Evolutionary conservation across 2,797 vertebrate species (phyloP), one percentile per base, ranked within the genome.

Genomic region (Astyanax mexicanus): DNA sequence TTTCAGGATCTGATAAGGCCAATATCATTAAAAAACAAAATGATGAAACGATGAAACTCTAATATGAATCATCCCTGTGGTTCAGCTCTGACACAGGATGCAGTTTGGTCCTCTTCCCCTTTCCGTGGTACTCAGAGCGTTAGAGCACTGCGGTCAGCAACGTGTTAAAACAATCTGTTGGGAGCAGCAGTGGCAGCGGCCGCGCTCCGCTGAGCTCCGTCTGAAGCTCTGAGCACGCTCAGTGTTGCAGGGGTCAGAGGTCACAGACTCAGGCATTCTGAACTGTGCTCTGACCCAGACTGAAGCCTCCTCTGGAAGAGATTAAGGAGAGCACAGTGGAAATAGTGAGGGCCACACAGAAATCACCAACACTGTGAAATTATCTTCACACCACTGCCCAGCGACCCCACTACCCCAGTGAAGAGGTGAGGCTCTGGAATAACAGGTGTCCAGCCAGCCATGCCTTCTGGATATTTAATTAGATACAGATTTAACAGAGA

Each of bases 321-420:
- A 69, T 69, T 52, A 61, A 12, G 19, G 69, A 21, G 55, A 35
- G 45, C 61, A 74, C 49, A 42, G 60, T 7, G 55, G 45, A 69
- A 40, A 51, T 40, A 10, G 42, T 15, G 15, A 69, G 67, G 74
- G 55, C 74, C 38, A 66, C 62, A 66, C 62, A 66, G 42, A 29
- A 66, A 45, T 19, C 40, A 61, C 42, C 55, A 51, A 69, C 54
- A 51, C 17, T 27, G 35, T 64, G 21, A 61, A 57, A 15, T 37
- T 35, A 62, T 15, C 37, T 27, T n/a, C 29, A 32, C 29, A 32
- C 2, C 15, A 21, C 25, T 12, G 9, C 13, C 6, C 23, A 9
- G 7, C 15, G 12, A 47, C n/a, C n/a, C n/a, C n/a, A n/a, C n/a
- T n/a, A n/a, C n/a, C n/a, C n/a, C n/a, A n/a, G 42, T 25, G 32